Evolutionary conservation across 2,888 invertebrate species (phyloP).

Genomic region (Cryptocheilus praepositus): DNA sequence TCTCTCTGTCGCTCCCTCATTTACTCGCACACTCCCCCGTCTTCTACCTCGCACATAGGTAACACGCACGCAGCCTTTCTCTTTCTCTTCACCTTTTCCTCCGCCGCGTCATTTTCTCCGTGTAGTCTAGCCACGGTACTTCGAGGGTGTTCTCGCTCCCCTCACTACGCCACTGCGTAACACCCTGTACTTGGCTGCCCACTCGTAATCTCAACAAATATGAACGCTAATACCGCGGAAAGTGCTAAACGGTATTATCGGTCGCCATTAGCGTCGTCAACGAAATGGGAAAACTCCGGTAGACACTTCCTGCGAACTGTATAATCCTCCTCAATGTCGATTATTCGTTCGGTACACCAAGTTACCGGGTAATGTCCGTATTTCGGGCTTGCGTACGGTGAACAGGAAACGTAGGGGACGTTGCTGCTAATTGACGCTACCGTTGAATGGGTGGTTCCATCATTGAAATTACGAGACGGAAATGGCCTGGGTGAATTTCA

Average conservation of each 20-base stretch:
- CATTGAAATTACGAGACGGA: too few species aligned
- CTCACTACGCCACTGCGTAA: slow-evolving; percentile 22
- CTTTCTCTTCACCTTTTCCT: background rate
- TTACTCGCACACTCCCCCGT: slow-evolving; percentile 9
- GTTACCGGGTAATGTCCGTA: too few species aligned
- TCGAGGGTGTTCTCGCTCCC: slow-evolving; percentile 38
- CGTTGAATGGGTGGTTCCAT: too few species aligned
- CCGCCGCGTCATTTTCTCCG: slow-evolving; percentile 2
- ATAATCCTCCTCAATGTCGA: too few species aligned
- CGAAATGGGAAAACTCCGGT: background rate
- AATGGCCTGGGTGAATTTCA: too few species aligned
- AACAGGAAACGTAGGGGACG: too few species aligned
- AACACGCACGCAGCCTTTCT: background rate
- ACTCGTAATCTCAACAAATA: slow-evolving; percentile 49
- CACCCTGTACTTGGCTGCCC: slow-evolving; percentile 26
- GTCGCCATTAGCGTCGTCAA: slow-evolving; percentile 7
- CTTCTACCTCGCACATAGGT: background rate
- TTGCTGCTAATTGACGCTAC: too few species aligned
- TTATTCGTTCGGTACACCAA: too few species aligned
- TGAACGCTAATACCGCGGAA: slow-evolving; percentile 39
- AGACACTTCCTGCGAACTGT: too few species aligned
- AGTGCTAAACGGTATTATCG: slow-evolving; percentile 14
- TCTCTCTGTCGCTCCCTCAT: slow-evolving; percentile 11
- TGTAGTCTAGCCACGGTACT: slow-evolving; percentile 45
- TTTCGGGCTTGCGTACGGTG: too few species aligned